Conservation (phyloP, 1,140 invertebrate species). For the Drosophila kurseongensis region DNA sequence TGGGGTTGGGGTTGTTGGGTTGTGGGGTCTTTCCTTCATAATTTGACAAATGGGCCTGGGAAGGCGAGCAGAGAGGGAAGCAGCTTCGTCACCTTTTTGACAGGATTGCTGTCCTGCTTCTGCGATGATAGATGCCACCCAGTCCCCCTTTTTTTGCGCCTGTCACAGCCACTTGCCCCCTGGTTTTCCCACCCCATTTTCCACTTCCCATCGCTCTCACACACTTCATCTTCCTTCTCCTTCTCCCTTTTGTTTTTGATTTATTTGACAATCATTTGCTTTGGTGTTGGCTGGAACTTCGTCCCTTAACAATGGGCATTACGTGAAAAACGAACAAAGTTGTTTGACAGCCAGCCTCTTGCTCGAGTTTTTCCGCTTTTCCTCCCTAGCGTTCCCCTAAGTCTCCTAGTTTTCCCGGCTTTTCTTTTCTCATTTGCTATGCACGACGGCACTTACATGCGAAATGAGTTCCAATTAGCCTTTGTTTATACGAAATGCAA, state of each 20-base stretch:
- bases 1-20: slow-evolving; percentile 5
- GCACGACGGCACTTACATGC: slow-evolving; percentile 71
- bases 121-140: slow-evolving; percentile 47
- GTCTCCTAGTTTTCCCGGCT: slow-evolving; percentile 12
- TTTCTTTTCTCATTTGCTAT: slow-evolving; percentile 66
- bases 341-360: slow-evolving; percentile 33
- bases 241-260: slow-evolving; percentile 61
- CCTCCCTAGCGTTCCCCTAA: not conserved
- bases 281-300: slow-evolving; percentile 21
- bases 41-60: slow-evolving; percentile 69
- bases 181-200: slow-evolving; percentile 1
- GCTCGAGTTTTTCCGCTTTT: slow-evolving; percentile 3
- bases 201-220: not conserved
- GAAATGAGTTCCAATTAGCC: slow-evolving; percentile 81
- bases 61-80: slow-evolving; percentile 17
- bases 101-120: slow-evolving; percentile 33
- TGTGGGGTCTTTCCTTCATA: slow-evolving; percentile 38
- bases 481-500: slow-evolving; percentile 81
- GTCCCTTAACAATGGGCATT: slow-evolving; percentile 62
- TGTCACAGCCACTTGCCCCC: slow-evolving; percentile 25
- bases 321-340: slow-evolving; percentile 69
- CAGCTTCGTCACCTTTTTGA: slow-evolving; percentile 75
- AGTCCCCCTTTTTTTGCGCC: slow-evolving; percentile 10
- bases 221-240: slow-evolving; percentile 44
- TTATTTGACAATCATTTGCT: slow-evolving; percentile 83